Conservation (phyloP, 2,888 invertebrate species). For the Bimastos eiseni region DNA sequence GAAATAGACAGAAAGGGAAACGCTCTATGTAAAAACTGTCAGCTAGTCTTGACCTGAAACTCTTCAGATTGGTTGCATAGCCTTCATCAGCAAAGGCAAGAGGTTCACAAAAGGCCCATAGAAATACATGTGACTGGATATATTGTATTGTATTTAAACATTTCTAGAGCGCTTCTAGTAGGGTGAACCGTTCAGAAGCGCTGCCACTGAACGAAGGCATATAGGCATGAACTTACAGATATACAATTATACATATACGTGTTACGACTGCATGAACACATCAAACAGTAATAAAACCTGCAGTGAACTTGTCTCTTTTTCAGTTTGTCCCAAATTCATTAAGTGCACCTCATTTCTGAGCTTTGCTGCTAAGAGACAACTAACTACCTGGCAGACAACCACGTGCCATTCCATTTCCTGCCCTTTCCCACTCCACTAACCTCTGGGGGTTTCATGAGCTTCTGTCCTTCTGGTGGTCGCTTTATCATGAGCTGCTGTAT, state of each 20-base stretch:
- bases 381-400: neutral
- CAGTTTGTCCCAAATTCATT: neutral
- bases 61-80: neutral
- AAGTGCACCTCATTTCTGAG: neutral
- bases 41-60: neutral
- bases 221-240: neutral
- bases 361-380: neutral
- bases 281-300: neutral
- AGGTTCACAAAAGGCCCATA: neutral
- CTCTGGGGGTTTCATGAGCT: conserved; percentile 21
- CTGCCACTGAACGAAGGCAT: no score
- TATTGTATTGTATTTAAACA: no score
- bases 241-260: neutral
- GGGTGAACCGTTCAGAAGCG: no score
- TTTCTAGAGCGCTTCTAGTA: no score
- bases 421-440: neutral
- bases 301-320: neutral
- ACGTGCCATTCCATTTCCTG: neutral
- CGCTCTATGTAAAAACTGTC: no score
- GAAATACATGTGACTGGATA: neutral
- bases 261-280: neutral
- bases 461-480: conserved; percentile 8
- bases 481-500: neutral
- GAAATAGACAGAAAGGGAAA: neutral
- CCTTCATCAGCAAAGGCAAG: neutral